A percentile compares a stretch with the other conserved stretches of the same genome.
Evolutionary conservation across 2,797 vertebrate species (phyloP).

Genomic region (Pantherophis alleghaniensis): DNA sequence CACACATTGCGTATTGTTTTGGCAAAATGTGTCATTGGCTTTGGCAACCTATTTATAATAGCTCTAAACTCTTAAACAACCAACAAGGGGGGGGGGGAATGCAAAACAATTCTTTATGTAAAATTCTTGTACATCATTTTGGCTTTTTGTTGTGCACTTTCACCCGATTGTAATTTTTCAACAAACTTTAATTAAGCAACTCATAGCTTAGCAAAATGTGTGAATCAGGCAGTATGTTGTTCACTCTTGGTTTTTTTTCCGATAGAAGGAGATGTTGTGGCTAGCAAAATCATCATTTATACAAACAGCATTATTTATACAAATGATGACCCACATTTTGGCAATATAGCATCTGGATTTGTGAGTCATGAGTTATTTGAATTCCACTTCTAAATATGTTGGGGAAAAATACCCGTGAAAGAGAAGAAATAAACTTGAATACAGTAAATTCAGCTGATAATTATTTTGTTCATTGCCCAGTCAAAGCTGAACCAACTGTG

Average conservation of each 20-base stretch:
- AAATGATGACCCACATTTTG: not conserved
- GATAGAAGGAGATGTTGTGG: not conserved
- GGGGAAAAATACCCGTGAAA: not conserved
- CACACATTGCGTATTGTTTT: not conserved
- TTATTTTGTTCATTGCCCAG: not conserved
- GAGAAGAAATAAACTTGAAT: not conserved
- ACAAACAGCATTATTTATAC: not conserved
- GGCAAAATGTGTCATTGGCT: not conserved
- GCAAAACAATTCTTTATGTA: not conserved
- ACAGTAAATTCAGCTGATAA: not conserved
- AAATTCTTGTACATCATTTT: not conserved
- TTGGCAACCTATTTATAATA: not conserved
- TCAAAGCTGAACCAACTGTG: not conserved
- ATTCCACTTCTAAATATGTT: not conserved
- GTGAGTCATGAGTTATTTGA: not conserved
- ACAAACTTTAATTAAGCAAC: not conserved
- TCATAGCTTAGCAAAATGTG: not conserved
- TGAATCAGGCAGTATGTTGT: not conserved
- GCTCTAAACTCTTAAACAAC: not conserved
- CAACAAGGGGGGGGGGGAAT: not conserved
- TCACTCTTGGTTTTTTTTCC: too few relatives aligned
- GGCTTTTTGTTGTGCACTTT: not conserved
- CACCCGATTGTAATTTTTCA: not conserved
- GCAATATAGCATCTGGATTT: not conserved
- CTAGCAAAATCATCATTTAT: not conserved